These are phyloP conservation scores for Adelosebastes latens DNA, from an alignment of 2,797 vertebrate genomes.

Conservation along the genomic window DNA sequence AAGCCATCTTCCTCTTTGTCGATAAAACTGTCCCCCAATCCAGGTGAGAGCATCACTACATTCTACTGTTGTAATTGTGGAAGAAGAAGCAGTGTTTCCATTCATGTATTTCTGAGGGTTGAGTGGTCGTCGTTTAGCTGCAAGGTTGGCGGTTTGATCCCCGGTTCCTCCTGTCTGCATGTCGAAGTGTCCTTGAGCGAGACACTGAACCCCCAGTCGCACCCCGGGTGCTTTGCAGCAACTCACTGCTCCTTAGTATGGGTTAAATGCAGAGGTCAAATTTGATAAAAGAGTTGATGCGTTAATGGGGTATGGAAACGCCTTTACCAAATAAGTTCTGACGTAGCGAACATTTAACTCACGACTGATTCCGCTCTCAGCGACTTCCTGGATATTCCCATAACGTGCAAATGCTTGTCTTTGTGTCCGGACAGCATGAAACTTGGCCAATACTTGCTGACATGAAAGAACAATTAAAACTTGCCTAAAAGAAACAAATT, in stretches of 20 bases:
- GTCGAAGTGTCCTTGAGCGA: no score
- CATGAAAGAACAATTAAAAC: background rate
- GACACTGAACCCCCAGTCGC: no score
- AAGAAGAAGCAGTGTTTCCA: background rate
- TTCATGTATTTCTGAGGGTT: background rate
- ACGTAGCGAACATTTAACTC: background rate
- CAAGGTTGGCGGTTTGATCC: no score
- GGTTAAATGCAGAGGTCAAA: no score
- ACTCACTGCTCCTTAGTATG: no score
- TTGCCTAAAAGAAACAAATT: background rate
- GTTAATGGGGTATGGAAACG: background rate
- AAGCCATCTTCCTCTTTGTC: conserved; percentile 98
- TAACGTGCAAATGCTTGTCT: background rate
- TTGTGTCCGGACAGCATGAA: background rate
- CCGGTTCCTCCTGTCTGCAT: no score
- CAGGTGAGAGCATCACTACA: conserved; percentile 81
- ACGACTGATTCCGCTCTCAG: background rate
- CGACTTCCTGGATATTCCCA: background rate
- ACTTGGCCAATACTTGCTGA: background rate
- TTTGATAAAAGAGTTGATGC: background rate
- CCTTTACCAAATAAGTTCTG: background rate
- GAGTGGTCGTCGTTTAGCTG: no score
- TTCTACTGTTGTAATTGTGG: background rate
- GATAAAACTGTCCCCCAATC: conserved; percentile 99
- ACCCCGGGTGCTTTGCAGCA: no score